Evolutionary conservation across 64 coral and sea anemone species (phyloP).

Genomic region (Montipora foliosa): DNA sequence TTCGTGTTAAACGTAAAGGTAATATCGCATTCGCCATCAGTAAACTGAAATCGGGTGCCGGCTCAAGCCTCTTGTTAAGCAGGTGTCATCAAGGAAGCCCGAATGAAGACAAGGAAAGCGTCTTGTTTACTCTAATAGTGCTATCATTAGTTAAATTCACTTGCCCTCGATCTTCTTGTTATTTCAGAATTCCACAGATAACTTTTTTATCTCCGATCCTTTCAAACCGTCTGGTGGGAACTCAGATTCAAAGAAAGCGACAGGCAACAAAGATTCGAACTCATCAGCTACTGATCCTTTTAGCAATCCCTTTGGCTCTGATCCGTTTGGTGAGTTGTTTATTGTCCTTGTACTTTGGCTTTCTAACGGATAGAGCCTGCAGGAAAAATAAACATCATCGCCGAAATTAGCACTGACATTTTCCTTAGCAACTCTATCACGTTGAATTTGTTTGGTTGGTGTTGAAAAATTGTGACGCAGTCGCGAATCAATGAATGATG

Average conservation of each 20-base stretch:
- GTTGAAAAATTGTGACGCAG: too few relatives aligned
- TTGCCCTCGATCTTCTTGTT: background rate
- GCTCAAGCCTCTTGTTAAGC: too few relatives aligned
- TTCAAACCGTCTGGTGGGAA: conserved; percentile 81
- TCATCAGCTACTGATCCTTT: conserved; percentile 81
- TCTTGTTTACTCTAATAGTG: background rate
- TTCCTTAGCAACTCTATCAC: too few relatives aligned
- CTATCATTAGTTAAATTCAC: background rate
- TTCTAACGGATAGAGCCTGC: background rate
- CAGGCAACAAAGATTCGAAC: conserved; percentile 53
- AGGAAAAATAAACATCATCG: background rate
- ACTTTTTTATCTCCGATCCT: conserved; percentile 90
- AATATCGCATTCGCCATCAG: too few relatives aligned
- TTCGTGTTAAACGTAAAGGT: too few relatives aligned
- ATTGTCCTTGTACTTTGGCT: background rate
- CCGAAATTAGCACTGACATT: background rate
- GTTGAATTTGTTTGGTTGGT: too few relatives aligned
- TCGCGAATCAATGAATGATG: too few relatives aligned
- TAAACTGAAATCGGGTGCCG: too few relatives aligned
- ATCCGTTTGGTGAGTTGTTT: conserved; percentile 48
- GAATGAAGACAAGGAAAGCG: too few relatives aligned
- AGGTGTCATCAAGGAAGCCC: too few relatives aligned
- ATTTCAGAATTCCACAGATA: conserved; percentile 72
- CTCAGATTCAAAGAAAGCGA: conserved; percentile 78
- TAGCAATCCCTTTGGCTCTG: conserved; percentile 88